Conservation (phyloP, 2,888 invertebrate species). For the Drosophila niveifrons region DNA sequence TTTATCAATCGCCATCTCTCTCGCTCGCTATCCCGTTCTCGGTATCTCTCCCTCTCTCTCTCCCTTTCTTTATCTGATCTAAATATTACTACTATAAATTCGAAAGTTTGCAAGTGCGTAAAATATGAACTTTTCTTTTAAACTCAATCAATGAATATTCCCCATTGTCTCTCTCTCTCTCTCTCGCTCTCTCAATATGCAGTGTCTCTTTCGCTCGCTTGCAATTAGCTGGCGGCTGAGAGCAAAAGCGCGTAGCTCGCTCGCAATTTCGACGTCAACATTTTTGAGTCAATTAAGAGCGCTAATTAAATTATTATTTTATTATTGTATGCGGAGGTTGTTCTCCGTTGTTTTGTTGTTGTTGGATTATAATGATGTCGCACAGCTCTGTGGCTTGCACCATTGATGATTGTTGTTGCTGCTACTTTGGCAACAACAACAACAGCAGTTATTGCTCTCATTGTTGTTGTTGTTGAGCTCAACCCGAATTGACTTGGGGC, state of each 20-base stretch:
- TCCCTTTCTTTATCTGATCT: too few species aligned
- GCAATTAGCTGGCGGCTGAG: conserved; percentile 21
- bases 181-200: background rate
- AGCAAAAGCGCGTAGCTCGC: conserved; percentile 31
- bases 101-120: background rate
- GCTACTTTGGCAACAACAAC: too few species aligned
- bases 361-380: conserved; percentile 51
- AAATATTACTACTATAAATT: background rate
- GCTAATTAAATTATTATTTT: conserved; percentile 74
- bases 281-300: conserved; percentile 70
- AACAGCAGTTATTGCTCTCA: too few species aligned
- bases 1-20: too few species aligned
- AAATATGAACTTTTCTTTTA: background rate
- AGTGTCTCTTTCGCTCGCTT: background rate
- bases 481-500: conserved; percentile 57
- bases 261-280: conserved; percentile 27
- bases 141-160: background rate
- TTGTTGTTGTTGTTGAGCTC: conserved; percentile 13
- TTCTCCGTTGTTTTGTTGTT: too few species aligned
- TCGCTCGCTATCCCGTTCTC: too few species aligned
- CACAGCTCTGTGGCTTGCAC: background rate
- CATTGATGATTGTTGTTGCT: too few species aligned
- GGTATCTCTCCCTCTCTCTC: too few species aligned
- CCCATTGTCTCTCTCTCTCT: background rate
- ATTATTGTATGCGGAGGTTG: conserved; percentile 48